A percentile compares a stretch with the other conserved stretches of the same genome.
Evolutionary conservation across 2,888 invertebrate genomes (phyloP).

Genomic region (Sarcophaga variegata): DNA sequence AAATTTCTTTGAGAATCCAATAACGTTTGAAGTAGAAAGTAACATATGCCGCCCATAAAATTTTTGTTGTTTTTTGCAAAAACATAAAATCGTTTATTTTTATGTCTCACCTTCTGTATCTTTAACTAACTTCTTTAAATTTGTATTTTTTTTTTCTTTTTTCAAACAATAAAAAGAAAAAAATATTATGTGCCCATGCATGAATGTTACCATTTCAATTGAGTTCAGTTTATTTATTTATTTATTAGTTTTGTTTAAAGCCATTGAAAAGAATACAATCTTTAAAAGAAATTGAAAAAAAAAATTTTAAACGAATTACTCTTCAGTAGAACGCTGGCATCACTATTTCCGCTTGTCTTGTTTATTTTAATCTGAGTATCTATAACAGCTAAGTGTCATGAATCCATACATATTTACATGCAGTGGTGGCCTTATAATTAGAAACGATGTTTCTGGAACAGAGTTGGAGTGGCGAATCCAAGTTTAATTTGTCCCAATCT

Average conservation of each 20-base stretch:
- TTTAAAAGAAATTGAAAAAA: too few species aligned
- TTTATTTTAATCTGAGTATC: too few species aligned
- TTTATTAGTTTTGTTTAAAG: background rate
- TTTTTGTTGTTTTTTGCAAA: background rate
- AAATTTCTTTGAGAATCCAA: background rate
- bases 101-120: slow-evolving; percentile 49
- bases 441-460: too few species aligned
- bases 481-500: too few species aligned
- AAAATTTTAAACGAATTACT: too few species aligned
- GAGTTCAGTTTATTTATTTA: slow-evolving; percentile 37
- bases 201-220: slow-evolving; percentile 58
- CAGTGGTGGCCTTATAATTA: too few species aligned
- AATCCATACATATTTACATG: too few species aligned
- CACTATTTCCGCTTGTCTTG: too few species aligned
- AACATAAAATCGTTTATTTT: slow-evolving; percentile 63
- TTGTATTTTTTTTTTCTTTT: background rate
- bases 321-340: too few species aligned
- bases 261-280: background rate
- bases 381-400: too few species aligned
- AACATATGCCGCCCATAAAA: slow-evolving; percentile 54
- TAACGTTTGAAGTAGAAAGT: background rate
- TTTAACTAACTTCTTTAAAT: background rate
- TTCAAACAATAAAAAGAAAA: background rate
- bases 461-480: too few species aligned
- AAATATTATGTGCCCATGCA: slow-evolving; percentile 8